These are phyloP conservation scores for Catalaphyllia jardinei DNA, from an alignment of 64 coral and sea anemone species.

Conservation along the genomic window DNA sequence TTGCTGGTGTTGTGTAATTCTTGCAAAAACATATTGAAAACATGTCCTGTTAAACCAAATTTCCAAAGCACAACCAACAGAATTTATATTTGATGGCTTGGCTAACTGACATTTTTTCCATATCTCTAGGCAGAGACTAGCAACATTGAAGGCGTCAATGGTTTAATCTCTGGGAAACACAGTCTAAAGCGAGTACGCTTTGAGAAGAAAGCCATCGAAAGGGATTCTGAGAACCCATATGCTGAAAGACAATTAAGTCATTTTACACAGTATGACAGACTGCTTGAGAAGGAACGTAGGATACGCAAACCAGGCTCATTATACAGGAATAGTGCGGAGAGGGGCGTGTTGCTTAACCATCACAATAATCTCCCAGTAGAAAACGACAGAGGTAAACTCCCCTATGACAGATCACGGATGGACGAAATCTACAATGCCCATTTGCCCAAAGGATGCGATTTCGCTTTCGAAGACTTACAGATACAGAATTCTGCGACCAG, in stretches of 20 bases:
- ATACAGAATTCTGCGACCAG: not conserved
- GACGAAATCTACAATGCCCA: not conserved
- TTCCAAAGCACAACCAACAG: not conserved
- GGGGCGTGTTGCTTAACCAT: not conserved
- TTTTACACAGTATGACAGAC: not conserved
- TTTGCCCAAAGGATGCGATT: not conserved
- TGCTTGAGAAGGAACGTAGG: not conserved
- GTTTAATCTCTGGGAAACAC: slow-evolving; percentile 53
- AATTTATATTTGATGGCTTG: not conserved
- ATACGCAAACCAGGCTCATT: not conserved
- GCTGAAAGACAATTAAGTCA: not conserved
- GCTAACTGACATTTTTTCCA: not conserved
- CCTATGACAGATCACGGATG: not conserved
- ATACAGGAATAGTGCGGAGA: slow-evolving; percentile 7
- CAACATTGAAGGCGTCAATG: slow-evolving; percentile 31
- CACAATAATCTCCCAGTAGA: not conserved
- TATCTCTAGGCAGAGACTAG: slow-evolving; percentile 53
- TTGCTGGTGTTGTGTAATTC: too few species aligned
- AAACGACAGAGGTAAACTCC: not conserved
- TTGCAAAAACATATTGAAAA: too few species aligned
- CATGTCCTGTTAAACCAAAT: too few species aligned
- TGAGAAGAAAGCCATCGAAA: slow-evolving; percentile 89
- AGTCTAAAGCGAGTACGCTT: slow-evolving; percentile 81
- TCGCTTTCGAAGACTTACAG: not conserved
- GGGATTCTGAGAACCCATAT: not conserved